Evolutionary conservation across 2,888 invertebrate genomes (phyloP).

Genomic region (Lepidocyrtinus sp.): DNA sequence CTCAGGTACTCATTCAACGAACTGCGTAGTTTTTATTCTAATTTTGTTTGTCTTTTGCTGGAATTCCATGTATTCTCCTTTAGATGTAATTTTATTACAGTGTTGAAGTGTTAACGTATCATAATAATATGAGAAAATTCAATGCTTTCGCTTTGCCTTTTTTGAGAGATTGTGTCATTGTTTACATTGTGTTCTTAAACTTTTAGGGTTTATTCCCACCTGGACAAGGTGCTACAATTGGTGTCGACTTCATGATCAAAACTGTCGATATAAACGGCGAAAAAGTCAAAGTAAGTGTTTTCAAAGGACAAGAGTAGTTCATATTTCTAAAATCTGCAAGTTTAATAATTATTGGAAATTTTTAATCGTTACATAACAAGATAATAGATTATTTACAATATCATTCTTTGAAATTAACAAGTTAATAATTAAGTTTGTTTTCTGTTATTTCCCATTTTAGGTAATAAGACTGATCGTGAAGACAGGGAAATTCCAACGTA

Average conservation of each 20-base stretch:
- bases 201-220: conserved; percentile 92
- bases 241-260: conserved; percentile 99
- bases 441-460: conserved; percentile 75
- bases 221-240: conserved; percentile 98
- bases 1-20: conserved; percentile 86
- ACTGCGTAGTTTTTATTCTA: conserved; percentile 72
- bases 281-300: conserved; percentile 90
- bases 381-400: too few relatives aligned
- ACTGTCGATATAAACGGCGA: conserved; percentile 97
- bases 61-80: too few relatives aligned
- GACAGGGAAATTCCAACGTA: conserved; percentile 95
- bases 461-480: conserved; percentile 97
- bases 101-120: too few relatives aligned
- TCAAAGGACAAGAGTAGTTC: too few relatives aligned
- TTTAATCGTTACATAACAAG: too few relatives aligned
- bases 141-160: too few relatives aligned
- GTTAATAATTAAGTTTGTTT: not conserved
- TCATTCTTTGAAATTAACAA: too few relatives aligned
- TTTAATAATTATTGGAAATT: not conserved
- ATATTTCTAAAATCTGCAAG: not conserved
- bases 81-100: conserved; percentile 3
- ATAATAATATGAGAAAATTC: too few relatives aligned
- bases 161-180: too few relatives aligned
- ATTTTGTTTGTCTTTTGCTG: conserved; percentile 74
- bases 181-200: not conserved